A percentile compares a stretch with the other conserved stretches of the same genome.
Conservation (phyloP, 2,888 invertebrate genomes). For the Habroteleia sp. region DNA sequence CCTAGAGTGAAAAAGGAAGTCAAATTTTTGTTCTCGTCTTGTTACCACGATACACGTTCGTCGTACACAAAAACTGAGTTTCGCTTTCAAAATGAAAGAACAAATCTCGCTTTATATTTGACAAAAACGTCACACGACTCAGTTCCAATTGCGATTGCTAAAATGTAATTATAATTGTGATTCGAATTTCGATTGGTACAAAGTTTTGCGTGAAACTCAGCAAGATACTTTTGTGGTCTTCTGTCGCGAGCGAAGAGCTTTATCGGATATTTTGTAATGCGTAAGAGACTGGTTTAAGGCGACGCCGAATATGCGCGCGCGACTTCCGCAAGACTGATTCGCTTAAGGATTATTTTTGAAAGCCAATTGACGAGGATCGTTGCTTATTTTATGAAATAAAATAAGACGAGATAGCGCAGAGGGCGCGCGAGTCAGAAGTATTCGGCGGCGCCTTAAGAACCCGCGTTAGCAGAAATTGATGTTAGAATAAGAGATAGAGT, state of each 20-base stretch:
- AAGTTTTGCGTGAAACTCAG: constrained; percentile 31
- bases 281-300: constrained; percentile 12
- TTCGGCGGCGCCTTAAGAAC: constrained; percentile 27
- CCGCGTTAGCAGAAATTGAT: constrained; percentile 6
- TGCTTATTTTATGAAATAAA: constrained; percentile 45
- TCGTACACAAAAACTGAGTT: constrained; percentile 1
- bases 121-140: constrained; percentile 22
- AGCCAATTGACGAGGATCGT: constrained; percentile 2
- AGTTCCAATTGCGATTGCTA: constrained; percentile 29
- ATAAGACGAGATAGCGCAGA: constrained; percentile 22
- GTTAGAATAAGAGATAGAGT: constrained; percentile 11
- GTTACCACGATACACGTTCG: background rate
- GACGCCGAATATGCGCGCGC: constrained; percentile 11
- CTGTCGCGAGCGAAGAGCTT: constrained; percentile 40
- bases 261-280: constrained; percentile 32
- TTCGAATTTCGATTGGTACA: constrained; percentile 47
- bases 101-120: constrained; percentile 31
- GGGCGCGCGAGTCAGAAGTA: constrained; percentile 9
- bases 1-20: no score
- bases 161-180: constrained; percentile 46
- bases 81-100: constrained; percentile 10
- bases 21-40: background rate
- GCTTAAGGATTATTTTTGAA: constrained; percentile 39
- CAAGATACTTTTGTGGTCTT: constrained; percentile 43
- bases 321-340: constrained; percentile 44